Evolutionary conservation across 2,797 vertebrate genomes (phyloP), one percentile per base, ranked within the genome.

Genomic region (Gallinago solitaria): DNA sequence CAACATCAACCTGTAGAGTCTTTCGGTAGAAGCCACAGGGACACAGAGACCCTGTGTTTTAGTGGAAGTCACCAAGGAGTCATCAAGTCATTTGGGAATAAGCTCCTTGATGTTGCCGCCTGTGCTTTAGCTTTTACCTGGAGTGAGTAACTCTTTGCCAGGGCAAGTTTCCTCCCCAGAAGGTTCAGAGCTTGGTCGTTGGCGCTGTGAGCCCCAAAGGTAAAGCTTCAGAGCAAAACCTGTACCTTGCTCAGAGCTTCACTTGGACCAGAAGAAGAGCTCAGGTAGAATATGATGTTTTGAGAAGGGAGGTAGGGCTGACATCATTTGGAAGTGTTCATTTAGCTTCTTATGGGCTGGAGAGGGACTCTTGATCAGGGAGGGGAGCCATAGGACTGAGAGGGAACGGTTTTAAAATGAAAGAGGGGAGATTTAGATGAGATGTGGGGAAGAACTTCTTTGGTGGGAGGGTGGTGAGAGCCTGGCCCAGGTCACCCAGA

Each of bases 11-110:
- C 47, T 1, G 6, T 12, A 15, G 41, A 65, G 51, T 9, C 12
- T 32, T n/a, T 25, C 21, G 11, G n/a, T 17, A 33, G 54, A 37
- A 73, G 45, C 0, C 1, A 35, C 0, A 28, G 43, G 6, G 41
- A 27, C 17, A 41, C 0, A 65, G 28, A 65, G 28, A 41, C 45
- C 56, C 16, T 35, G 32, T 15, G 13, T 28, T 88, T 27, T 39
- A 28, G 37, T 12, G 23, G 47, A 20, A 47, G 17, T 35, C 56
- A 54, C 5, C 4, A 3, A 57, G 57, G 17, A 64, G 13, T 27
- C 48, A 27, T 50, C 25, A 50, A 50, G 48, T 27, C 11, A 33
- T 56, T 14, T 77, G 59, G n/a, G 54, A 83, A 35, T 2, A 65
- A 33, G 23, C 15, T 47, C 47, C 33, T 33, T 6, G 6, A 37